Evolutionary conservation across 2,113 vertebrate species (phyloP), one percentile per base, ranked within the genome.

Genomic region (Sisor rabdophorus): DNA sequence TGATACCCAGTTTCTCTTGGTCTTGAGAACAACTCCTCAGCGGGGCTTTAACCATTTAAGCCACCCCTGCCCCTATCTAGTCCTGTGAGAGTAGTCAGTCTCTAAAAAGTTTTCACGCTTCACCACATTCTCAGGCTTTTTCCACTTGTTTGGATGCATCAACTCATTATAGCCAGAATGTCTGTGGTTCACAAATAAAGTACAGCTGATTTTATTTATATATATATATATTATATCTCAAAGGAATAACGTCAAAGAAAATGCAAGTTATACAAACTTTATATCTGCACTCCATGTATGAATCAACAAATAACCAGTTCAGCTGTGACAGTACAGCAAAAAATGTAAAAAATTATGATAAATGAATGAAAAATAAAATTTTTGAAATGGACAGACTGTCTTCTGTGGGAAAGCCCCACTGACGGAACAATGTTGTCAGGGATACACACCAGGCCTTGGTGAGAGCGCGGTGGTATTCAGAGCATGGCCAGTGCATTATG

Each of bases 391-490:
- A 72, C 72, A 82, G 40, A 22, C 16, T 64, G 70, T 58, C 52
- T 50, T 28, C 64, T 59, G 48, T 75, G 47, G 60, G 54, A 70
- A 77, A 71, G 59, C 26, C 74, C 59, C 71, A 24, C 65, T 26
- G 52, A 64, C 19, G 71, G 80, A 36, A 53, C 17, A 65, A 60
- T 54, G 81, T 80, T 77, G 78, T 77, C 71, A n/a, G 78, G 81
- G 81, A 74, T 77, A 82, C 74, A 58, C 63, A 70, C 63, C 58
- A 70, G 64, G 64, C 78, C 40, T 55, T 65, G 64, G 60, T 69
- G 73, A 56, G 56, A 40, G 58, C 11, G 22, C 36, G 59, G 40
- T 44, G 75, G 30, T 56, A 83, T 79, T 80, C 75, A 65, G 55
- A 77, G 64, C 75, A 59, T 60, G 47, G 73, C 20, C 71, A 72